Base-by-base conservation (phyloP, 2,888 invertebrate genomes). In the Epirrita christyi region DNA sequence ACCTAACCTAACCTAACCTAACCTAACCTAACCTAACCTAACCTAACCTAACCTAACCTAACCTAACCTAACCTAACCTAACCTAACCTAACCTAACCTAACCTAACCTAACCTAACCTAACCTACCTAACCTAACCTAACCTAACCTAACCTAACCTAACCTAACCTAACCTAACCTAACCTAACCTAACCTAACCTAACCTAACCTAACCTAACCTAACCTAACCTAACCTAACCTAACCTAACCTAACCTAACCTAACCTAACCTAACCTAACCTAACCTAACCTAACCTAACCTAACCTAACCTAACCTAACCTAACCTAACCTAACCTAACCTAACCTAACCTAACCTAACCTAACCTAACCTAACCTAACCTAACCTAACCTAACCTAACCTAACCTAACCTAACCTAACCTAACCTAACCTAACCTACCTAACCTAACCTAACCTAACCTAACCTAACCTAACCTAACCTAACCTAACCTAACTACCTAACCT, bases 101-200 rank as follows among this genome's bases (percentile, higher is more conserved):
- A 61, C 64, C 59, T 58, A 64, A 64, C 61, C 61, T 58, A 64
- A 59, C 56, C 53, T 48, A 60, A 55, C 55, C 60, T 57, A 61
- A 61, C 61, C 61, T 57, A 57, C 57, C 57, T 57, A 57, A 54
- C 57, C 59, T 58, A 59, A 59, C 62, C 58, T 60, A 63, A 57
- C 63, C 60, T 58, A 63, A 60, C 60, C 60, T 60, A 63, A 59
- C 63, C 59, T 57, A 57, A 59, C 61, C 60, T 58, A 60, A 57
- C 57, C 59, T 58, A 58, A 60, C 59, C 63, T 60, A 60, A 60
- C 63, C 60, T 58, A 63, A 63, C 63, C 63, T 61, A 61, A 64
- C 61, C 61, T 63, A 61, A 64, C 62, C 63, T 63, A 63, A 65
- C 62, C 63, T 66, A 62, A 66, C 66, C 61, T 66, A 66, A 59